Evolutionary conservation across 2,113 vertebrate genomes (phyloP), one percentile per base, ranked within the genome.

Genomic region (Motacilla tschutschensis): DNA sequence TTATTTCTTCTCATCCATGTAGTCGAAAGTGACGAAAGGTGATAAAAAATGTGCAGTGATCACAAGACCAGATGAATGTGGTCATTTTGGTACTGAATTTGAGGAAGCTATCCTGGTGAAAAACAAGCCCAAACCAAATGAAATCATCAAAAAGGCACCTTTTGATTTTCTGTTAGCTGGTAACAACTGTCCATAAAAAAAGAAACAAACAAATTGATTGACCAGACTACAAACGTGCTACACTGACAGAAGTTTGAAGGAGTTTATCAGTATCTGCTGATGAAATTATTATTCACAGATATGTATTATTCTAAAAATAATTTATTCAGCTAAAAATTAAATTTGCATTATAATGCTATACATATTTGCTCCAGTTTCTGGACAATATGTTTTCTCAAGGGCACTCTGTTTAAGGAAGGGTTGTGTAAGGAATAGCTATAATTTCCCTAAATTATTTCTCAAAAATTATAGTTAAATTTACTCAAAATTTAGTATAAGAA

Each of bases 401-500:
- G 4, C 22, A 40, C 1, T 6, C 8, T 67, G 5, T 54, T 70
- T 47, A 51, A 74, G 10, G 33, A 44, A 10, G 2, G 1, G 0
- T 8, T 46, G 6, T 43, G 10, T 53, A 71, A 67, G 3, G 2
- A 89, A 67, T 8, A n/a, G 2, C 13, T 73, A 20, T 38, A 12
- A 17, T 3, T 51, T 90, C 22, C 9, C 8, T 20, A 63, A 63
- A 63, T 0, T 41, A 12, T 29, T 86, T 76, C 29, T 64, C 6
- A 83, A 58, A 53, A 83, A 15, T 3, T 9, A 17, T 9, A 53
- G 5, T 10, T 57, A 75, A 43, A 47, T 71, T 60, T 58, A 54
- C 10, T 25, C 9, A 35, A 53, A 36, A 10, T 35, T 89, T 43
- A 5, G 9, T 46, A 8, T 15, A 50, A 60, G 21, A 69, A 72